Conservation (phyloP, 2,797 vertebrate species). For the Austrolebias charrua region DNA sequence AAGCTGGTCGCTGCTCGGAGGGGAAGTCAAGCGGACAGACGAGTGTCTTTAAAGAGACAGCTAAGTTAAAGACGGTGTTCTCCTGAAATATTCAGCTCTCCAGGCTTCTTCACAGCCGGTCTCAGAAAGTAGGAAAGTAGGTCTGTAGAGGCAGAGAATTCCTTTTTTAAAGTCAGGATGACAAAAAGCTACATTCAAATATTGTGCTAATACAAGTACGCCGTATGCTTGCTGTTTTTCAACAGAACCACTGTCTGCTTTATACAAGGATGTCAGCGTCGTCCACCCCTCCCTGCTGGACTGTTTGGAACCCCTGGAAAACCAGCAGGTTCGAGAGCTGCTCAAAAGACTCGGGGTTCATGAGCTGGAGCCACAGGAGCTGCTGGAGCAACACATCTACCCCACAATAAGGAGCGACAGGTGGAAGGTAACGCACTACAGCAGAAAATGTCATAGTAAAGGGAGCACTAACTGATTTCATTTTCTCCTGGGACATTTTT, state of each 20-base stretch:
- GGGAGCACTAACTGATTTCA: not conserved
- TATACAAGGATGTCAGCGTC: slow-evolving; percentile 78
- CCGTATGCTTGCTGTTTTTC: not conserved
- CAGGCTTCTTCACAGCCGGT: slow-evolving; percentile 18
- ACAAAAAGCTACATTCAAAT: not conserved
- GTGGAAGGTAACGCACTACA: slow-evolving; percentile 76
- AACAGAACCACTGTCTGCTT: slow-evolving; percentile 65
- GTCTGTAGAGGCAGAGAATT: slow-evolving; percentile 30
- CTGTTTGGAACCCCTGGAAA: slow-evolving; percentile 77
- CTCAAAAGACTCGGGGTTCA: slow-evolving; percentile 78
- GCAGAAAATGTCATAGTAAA: not conserved
- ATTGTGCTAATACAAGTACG: not conserved
- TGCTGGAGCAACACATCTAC: slow-evolving; percentile 82
- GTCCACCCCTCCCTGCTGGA: slow-evolving; percentile 75
- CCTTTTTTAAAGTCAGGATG: too few relatives aligned
- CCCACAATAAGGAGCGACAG: slow-evolving; percentile 66
- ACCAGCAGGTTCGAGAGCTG: slow-evolving; percentile 80
- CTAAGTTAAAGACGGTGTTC: slow-evolving; percentile 45
- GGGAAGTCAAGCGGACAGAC: slow-evolving; percentile 36
- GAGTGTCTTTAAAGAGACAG: slow-evolving; percentile 26
- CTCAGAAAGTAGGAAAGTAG: slow-evolving; percentile 43
- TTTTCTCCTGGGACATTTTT: not conserved
- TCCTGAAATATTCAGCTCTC: slow-evolving; percentile 69
- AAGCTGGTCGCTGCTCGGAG: slow-evolving; percentile 24
- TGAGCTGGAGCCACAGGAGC: slow-evolving; percentile 78